A percentile compares a stretch with the other conserved stretches of the same genome.
Conservation (phyloP, 2,888 invertebrate species). For the Pimpla rufipes region DNA sequence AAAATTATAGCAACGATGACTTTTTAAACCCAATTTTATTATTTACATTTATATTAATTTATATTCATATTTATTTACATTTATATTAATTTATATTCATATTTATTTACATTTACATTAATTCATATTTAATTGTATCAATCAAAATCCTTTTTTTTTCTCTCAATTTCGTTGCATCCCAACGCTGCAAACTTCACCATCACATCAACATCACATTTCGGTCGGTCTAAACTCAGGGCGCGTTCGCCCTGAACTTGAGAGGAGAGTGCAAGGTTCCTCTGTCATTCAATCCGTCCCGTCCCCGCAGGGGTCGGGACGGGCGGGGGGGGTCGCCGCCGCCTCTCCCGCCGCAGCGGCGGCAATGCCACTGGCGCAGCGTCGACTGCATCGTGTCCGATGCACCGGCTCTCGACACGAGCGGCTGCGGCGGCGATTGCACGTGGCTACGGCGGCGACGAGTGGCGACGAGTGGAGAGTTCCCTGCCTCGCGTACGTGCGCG, state of each 20-base stretch:
- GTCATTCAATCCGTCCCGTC: conserved; percentile 14
- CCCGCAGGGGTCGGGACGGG: neutral
- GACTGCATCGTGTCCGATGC: conserved; percentile 45
- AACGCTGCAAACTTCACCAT: too few relatives aligned
- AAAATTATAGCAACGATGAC: too few relatives aligned
- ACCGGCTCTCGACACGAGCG: conserved; percentile 60
- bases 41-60: too few relatives aligned
- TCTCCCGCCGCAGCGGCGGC: conserved; percentile 8
- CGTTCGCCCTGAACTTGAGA: conserved; percentile 56
- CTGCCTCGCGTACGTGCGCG: conserved; percentile 52
- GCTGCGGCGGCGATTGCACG: conserved; percentile 60
- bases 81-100: too few relatives aligned
- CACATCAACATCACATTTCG: too few relatives aligned
- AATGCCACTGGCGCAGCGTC: neutral
- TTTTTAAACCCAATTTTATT: too few relatives aligned
- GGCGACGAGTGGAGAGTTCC: conserved; percentile 51
- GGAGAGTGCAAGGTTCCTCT: neutral
- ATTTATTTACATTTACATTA: too few relatives aligned
- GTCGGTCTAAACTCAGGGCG: too few relatives aligned
- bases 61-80: too few relatives aligned
- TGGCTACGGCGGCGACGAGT: conserved; percentile 57
- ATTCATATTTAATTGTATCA: too few relatives aligned
- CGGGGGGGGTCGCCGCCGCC: neutral
- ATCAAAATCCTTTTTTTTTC: too few relatives aligned
- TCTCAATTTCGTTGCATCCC: too few relatives aligned